phyloP scores from a whole-genome alignment of 2,797 vertebrate genomes.

The Gymnoscopelus braueri region DNA sequence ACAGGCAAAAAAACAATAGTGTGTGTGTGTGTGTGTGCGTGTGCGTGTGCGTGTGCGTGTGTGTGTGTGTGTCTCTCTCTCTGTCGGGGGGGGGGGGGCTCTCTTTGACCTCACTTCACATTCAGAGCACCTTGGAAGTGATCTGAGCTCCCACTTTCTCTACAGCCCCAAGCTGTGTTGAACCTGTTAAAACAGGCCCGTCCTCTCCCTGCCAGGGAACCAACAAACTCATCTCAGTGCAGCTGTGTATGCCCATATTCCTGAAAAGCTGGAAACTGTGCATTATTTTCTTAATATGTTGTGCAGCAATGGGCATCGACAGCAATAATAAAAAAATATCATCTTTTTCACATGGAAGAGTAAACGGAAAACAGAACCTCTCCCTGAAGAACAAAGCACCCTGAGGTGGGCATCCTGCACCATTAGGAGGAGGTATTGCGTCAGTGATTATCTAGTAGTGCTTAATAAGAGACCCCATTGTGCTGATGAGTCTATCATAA shows the following conservation, averaged over 20 bases:
- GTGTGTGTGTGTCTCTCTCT: no score
- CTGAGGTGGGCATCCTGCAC: not conserved
- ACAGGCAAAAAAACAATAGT: slow-evolving; percentile 3
- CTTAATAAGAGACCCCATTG: slow-evolving; percentile 20
- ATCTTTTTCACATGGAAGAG: not conserved
- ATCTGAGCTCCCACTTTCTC: slow-evolving; percentile 42
- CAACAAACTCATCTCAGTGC: slow-evolving; percentile 52
- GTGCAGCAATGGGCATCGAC: slow-evolving; percentile 33
- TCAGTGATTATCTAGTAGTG: slow-evolving; percentile 2
- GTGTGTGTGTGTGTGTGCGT: no score
- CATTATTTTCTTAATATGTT: slow-evolving; percentile 46
- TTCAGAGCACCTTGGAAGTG: slow-evolving; percentile 39
- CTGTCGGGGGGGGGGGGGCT: not conserved
- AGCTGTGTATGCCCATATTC: slow-evolving; percentile 52
- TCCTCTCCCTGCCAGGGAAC: slow-evolving; percentile 52
- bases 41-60: no score
- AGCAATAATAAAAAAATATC: slow-evolving; percentile 7
- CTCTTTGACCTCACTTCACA: not conserved
- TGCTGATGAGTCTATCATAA: slow-evolving; percentile 41
- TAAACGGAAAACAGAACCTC: not conserved
- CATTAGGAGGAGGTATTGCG: not conserved
- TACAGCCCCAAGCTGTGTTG: slow-evolving; percentile 37
- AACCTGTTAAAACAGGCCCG: slow-evolving; percentile 67
- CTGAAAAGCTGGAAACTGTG: slow-evolving; percentile 48
- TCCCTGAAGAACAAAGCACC: not conserved